phyloP scores from a whole-genome alignment of 2,888 invertebrate species.

The Eilema caniola region DNA sequence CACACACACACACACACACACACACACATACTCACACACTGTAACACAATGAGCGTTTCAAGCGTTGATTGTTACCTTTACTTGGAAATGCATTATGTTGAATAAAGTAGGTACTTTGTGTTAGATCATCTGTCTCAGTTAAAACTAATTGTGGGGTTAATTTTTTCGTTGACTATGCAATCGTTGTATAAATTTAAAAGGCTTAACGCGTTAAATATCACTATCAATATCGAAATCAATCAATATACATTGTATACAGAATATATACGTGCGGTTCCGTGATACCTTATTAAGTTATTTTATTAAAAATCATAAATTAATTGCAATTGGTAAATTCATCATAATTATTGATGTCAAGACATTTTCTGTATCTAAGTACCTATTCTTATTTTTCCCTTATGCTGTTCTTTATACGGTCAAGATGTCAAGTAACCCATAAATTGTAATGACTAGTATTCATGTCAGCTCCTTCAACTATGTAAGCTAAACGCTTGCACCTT shows the following conservation, averaged over 20 bases:
- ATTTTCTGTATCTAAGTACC: no score
- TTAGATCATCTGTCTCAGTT: slow-evolving; percentile 36
- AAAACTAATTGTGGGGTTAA: slow-evolving; percentile 32
- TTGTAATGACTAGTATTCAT: neutral
- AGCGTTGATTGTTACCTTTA: slow-evolving; percentile 47
- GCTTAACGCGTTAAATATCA: slow-evolving; percentile 5
- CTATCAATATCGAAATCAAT: no score
- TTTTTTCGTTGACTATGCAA: neutral
- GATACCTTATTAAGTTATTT: no score
- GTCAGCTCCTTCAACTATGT: slow-evolving; percentile 1
- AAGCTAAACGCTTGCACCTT: neutral
- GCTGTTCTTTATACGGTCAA: no score
- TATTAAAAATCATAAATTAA: no score
- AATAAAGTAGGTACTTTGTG: slow-evolving; percentile 23
- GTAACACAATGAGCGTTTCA: slow-evolving; percentile 45
- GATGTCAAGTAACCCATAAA: neutral
- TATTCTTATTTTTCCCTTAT: neutral
- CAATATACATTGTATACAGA: no score
- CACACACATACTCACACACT: slow-evolving; percentile 6
- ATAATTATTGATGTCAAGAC: no score
- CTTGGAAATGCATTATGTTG: slow-evolving; percentile 53
- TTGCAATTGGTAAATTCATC: no score
- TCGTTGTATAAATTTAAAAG: slow-evolving; percentile 21
- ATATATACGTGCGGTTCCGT: no score
- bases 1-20: slow-evolving; percentile 19